Conservation (phyloP, 2,888 invertebrate genomes). For the Sinodicranocentrus sp. region DNA sequence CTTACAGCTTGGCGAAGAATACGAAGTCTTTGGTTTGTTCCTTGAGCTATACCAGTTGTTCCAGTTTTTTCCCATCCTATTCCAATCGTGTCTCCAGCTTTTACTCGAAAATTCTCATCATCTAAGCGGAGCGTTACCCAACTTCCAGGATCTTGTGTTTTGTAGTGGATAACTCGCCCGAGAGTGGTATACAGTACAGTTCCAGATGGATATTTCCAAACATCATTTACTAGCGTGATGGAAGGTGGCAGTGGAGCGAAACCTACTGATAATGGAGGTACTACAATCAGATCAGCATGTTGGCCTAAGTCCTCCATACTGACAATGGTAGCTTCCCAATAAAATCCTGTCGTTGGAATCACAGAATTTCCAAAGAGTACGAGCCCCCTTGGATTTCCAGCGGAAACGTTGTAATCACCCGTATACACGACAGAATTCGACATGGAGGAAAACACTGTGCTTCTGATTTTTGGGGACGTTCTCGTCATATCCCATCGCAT, state of each 20-base stretch:
- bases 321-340: slow-evolving; percentile 65
- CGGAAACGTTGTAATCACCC: slow-evolving; percentile 78
- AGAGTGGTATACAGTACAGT: slow-evolving; percentile 76
- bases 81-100: slow-evolving; percentile 78
- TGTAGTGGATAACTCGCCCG: slow-evolving; percentile 79
- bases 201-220: slow-evolving; percentile 68
- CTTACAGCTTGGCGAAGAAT: background rate
- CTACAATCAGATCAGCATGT: slow-evolving; percentile 45
- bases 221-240: slow-evolving; percentile 16
- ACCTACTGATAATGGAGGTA: slow-evolving; percentile 67
- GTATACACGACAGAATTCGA: slow-evolving; percentile 78
- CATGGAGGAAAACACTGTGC: slow-evolving; percentile 78
- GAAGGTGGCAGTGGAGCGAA: slow-evolving; percentile 35
- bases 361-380: slow-evolving; percentile 78
- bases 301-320: slow-evolving; percentile 59
- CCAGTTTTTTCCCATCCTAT: slow-evolving; percentile 77
- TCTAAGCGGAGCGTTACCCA: slow-evolving; percentile 78
- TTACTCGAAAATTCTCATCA: slow-evolving; percentile 77
- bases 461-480: slow-evolving; percentile 78
- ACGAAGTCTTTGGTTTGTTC: background rate
- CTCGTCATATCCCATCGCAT: slow-evolving; percentile 77
- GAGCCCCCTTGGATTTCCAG: slow-evolving; percentile 78
- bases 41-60: background rate
- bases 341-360: slow-evolving; percentile 76
- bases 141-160: slow-evolving; percentile 78